Evolutionary conservation across 2,797 vertebrate genomes (phyloP), one percentile per base, ranked within the genome.

Genomic region (Pelochelys cantorii): DNA sequence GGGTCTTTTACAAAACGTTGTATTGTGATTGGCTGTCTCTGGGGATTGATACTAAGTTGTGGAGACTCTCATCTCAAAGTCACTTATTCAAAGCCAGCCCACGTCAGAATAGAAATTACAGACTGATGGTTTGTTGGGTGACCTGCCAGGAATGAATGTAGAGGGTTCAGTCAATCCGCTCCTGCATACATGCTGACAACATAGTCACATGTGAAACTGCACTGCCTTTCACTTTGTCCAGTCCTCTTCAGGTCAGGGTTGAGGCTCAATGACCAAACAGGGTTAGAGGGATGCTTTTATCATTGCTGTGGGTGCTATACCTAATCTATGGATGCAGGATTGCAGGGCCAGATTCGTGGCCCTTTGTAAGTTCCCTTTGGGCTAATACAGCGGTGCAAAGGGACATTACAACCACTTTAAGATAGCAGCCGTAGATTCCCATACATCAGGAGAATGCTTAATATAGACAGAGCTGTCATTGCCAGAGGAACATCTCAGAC

Each of bases 21-120:
- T 20, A 23, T 88, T 74, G 11, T 7, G 0, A 1, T 0, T 0
- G 7, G 53, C 0, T 42, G 4, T 84, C 37, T 87, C 56, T 37
- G 1, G 4, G 0, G 1, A 3, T 31, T 56, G 48, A 60, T 3
- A n/a, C 2, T 31, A 18, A 68, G 65, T 18, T 34, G 60, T 68
- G 82, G 87, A 86, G 37, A 1, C 0, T 2, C 88, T 48, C 59
- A 37, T 0, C 2, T 71, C 15, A 18, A 68, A 18, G n/a, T 20
- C 65, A 68, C n/a, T 68, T 17, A 34, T 91, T 89, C 14, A 88
- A 79, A 88, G 68, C 1, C 81, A 13, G 0, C 2, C 88, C 75
- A 88, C 85, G 2, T 62, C 9, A 68, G 84, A 71, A 1, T 4
- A 10, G n/a, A 23, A 81, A 37, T 48, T 87, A 2, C 5, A 1